phyloP scores from a whole-genome alignment of 2,113 vertebrate species.

The Lamprotornis superbus region DNA sequence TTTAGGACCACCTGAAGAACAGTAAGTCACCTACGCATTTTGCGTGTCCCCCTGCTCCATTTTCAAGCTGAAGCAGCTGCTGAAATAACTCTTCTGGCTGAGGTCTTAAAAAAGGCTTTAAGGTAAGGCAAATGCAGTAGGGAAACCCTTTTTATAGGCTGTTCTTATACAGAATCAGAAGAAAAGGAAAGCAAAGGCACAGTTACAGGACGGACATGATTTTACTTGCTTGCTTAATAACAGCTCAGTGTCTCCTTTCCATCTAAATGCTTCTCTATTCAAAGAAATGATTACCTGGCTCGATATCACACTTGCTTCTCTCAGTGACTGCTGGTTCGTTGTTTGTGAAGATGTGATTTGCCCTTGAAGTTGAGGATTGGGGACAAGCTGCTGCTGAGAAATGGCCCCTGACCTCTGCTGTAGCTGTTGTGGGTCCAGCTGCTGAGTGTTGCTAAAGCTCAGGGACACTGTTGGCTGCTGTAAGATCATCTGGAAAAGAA shows the following conservation, averaged over 20 bases:
- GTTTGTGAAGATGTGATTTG: constrained; percentile 64
- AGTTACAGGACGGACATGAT: neutral
- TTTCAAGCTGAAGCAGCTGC: neutral
- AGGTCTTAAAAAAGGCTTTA: neutral
- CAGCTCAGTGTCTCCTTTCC: neutral
- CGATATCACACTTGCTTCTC: constrained; percentile 50
- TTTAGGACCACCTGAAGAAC: neutral
- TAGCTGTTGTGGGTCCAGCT: constrained; percentile 57
- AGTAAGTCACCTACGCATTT: neutral
- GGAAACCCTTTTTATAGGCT: neutral
- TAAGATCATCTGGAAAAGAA: constrained; percentile 73
- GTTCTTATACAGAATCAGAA: neutral
- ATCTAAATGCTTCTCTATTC: neutral
- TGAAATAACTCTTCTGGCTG: neutral
- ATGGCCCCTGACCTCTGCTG: constrained; percentile 53
- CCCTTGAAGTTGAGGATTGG: constrained; percentile 63
- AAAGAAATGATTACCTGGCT: constrained; percentile 62
- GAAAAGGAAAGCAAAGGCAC: neutral
- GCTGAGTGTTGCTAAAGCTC: constrained; percentile 68
- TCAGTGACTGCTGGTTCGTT: constrained; percentile 64
- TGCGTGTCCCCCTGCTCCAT: neutral
- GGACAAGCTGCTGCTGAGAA: constrained; percentile 65
- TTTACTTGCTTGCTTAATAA: neutral
- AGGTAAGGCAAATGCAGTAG: neutral
- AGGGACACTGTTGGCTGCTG: constrained; percentile 70